Evolutionary conservation across 2,797 vertebrate genomes (phyloP), one percentile per base, ranked within the genome.

Genomic region (Lerista edwardsae): DNA sequence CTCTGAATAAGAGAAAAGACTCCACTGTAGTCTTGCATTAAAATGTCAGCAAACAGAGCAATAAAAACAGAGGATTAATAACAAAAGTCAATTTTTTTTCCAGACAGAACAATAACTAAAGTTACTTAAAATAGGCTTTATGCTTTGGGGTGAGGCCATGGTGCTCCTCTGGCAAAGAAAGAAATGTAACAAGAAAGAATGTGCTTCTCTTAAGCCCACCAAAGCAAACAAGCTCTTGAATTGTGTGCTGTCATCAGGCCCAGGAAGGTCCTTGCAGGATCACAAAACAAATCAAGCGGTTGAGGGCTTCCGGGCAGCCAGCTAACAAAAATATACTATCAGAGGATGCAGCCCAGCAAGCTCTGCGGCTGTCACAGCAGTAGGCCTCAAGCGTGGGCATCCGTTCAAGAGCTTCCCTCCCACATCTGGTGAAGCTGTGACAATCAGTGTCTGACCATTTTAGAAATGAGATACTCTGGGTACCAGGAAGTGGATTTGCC

Each of bases 401-500:
- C 96, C 96, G 94, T 95, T 93, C 90, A 89, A 72, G 90, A 75
- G 93, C 94, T 94, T 93, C 94, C 75, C 93, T 89, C 94, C 93
- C 96, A 97, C 97, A 97, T 97, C 97, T 97, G 97, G 92, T 85
- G 89, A 91, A 93, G 93, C 93, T 95, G 95, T 88, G 94, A 95
- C 96, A 96, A 95, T 94, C 95, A 91, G 90, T 85, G 75, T 89
- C 88, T 85, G 91, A 81, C 95, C 92, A 61, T 93, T 95, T 94
- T 92, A 95, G 96, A 97, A 97, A 98, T 97, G 95, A 97, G 97
- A 97, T 97, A 97, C 97, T 96, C 88, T 96, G 96, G 94, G 93
- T 92, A 96, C 94, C 96, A 97, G 97, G 97, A 98, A 98, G 97
- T 97, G 95, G 94, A 97, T 97, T 96, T 94, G 93, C 95, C 96